Conservation (phyloP, 1,140 invertebrate genomes). For the Spodoptera litura region DNA sequence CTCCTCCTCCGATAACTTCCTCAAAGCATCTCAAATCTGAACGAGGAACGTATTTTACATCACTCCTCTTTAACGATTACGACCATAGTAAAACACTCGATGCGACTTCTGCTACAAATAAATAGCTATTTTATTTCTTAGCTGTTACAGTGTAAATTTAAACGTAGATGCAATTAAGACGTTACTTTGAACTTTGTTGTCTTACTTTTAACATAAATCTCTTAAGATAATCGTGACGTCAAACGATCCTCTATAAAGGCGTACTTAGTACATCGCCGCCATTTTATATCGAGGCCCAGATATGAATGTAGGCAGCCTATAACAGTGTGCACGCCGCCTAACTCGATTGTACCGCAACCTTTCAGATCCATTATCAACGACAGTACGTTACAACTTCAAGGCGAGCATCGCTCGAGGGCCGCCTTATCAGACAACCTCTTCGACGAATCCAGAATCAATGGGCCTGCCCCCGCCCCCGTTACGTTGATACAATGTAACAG, state of each 20-base stretch:
- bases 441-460: constrained; percentile 38
- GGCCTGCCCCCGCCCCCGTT: constrained; percentile 5
- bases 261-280: not conserved
- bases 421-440: constrained; percentile 51
- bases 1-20: not conserved
- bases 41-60: constrained; percentile 48
- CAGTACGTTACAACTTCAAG: constrained; percentile 53
- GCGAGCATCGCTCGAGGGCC: constrained; percentile 49
- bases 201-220: too few relatives aligned
- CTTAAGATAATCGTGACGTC: not conserved
- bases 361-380: constrained; percentile 54
- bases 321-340: constrained; percentile 31
- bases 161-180: not conserved
- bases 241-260: not conserved
- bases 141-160: constrained; percentile 11
- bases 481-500: not conserved
- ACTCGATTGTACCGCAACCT: constrained; percentile 50
- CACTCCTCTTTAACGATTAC: constrained; percentile 56
- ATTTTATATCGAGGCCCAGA: constrained; percentile 20
- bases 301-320: constrained; percentile 1
- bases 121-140: constrained; percentile 33
- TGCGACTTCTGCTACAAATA: constrained; percentile 39
- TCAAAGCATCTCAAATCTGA: constrained; percentile 48
- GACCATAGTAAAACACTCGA: constrained; percentile 47
- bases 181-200: constrained; percentile 1